Conservation (phyloP, 2,797 vertebrate species). For the Tapera naevia region DNA sequence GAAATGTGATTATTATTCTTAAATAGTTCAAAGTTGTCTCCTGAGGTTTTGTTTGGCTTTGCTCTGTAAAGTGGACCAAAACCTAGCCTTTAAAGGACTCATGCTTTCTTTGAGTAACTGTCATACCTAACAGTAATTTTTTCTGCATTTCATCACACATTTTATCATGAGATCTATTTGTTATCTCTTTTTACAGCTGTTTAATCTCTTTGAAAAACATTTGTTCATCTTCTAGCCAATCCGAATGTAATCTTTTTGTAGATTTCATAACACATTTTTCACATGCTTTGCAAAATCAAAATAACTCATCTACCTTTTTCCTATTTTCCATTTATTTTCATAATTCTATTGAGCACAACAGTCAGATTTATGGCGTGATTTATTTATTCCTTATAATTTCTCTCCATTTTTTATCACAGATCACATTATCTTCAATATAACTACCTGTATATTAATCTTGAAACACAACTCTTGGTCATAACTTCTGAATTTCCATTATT, state of each 20-base stretch:
- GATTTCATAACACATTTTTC: neutral
- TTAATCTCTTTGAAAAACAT: neutral
- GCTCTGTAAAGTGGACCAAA: neutral
- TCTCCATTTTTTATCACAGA: neutral
- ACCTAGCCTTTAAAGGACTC: neutral
- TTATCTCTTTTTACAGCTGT: neutral
- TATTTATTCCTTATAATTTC: conserved; percentile 40
- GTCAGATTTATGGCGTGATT: conserved; percentile 24
- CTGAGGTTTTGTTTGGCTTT: neutral
- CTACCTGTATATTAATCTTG: neutral
- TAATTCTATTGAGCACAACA: neutral
- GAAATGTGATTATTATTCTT: neutral
- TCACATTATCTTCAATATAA: neutral
- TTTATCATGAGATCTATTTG: conserved; percentile 5
- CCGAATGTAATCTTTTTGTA: neutral
- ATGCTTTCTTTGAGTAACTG: neutral
- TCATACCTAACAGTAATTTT: neutral
- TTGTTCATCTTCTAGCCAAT: neutral
- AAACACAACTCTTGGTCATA: neutral
- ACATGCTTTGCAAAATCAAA: conserved; percentile 36
- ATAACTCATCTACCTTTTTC: conserved; percentile 13
- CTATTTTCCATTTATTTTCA: conserved; percentile 34
- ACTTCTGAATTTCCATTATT: neutral
- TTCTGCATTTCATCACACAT: neutral
- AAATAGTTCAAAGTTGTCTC: neutral